Conservation (phyloP, 2,113 vertebrate species). For the Hippocampus zosterae region DNA sequence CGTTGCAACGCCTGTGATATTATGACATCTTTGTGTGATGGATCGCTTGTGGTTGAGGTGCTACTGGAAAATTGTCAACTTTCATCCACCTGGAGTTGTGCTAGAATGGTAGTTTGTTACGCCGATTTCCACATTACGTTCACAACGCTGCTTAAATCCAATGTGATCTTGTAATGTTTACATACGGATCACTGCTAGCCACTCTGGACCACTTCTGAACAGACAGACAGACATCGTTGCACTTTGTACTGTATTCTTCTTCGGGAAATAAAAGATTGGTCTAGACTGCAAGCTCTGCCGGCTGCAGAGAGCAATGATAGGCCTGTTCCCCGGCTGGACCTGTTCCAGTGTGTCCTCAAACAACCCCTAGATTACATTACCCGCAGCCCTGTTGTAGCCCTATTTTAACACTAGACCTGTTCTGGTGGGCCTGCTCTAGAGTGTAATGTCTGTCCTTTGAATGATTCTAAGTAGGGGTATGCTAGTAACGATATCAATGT, state of each 20-base stretch:
- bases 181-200: background rate
- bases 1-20: conserved; percentile 52
- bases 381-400: background rate
- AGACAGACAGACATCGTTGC: background rate
- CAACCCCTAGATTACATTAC: background rate
- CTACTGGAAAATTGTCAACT: conserved; percentile 6
- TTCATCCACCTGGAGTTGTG: background rate
- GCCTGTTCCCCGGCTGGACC: background rate
- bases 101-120: background rate
- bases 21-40: conserved; percentile 15
- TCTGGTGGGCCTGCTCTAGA: background rate
- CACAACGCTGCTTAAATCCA: background rate
- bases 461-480: no score
- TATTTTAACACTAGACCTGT: background rate
- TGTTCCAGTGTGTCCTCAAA: background rate
- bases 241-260: background rate
- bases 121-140: background rate
- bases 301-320: background rate
- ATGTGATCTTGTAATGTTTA: background rate
- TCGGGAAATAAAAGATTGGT: background rate
- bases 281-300: background rate
- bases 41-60: conserved; percentile 51
- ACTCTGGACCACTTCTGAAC: background rate
- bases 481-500: no score
- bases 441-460: background rate